Evolutionary conservation across 2,797 vertebrate species (phyloP).

Genomic region (Morus bassanus): DNA sequence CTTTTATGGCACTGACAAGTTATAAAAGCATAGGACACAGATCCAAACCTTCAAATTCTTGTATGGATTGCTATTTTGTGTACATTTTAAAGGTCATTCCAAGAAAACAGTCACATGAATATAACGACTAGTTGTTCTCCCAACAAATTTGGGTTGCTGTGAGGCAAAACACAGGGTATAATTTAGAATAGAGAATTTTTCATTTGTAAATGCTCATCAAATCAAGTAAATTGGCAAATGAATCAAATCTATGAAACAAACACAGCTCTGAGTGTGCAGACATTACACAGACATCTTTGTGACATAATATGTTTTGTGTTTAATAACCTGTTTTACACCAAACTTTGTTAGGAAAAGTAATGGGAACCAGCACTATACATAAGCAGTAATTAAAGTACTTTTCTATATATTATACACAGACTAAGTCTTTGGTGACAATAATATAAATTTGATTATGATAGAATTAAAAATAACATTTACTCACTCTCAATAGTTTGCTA

Average conservation of each 20-base stretch:
- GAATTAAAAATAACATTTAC: neutral
- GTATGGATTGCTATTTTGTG: neutral
- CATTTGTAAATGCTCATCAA: neutral
- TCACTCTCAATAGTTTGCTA: neutral
- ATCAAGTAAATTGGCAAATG: neutral
- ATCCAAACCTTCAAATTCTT: neutral
- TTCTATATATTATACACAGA: neutral
- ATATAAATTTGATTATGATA: neutral
- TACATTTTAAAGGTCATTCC: neutral
- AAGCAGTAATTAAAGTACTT: neutral
- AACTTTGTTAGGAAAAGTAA: neutral
- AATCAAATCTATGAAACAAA: neutral
- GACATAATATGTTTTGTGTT: neutral
- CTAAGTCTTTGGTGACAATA: neutral
- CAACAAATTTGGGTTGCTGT: neutral
- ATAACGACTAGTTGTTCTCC: neutral
- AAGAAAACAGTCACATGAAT: neutral
- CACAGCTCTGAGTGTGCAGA: neutral
- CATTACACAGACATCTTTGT: neutral
- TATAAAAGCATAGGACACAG: neutral
- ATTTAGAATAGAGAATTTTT: neutral
- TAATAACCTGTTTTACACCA: neutral
- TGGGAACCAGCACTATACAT: neutral
- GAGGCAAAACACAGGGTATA: neutral
- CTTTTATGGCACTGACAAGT: neutral